Percentiles rank a stretch among this genome's conserved stretches.
Evolutionary conservation across 2,113 vertebrate genomes (phyloP).

Genomic region (Caretta caretta): DNA sequence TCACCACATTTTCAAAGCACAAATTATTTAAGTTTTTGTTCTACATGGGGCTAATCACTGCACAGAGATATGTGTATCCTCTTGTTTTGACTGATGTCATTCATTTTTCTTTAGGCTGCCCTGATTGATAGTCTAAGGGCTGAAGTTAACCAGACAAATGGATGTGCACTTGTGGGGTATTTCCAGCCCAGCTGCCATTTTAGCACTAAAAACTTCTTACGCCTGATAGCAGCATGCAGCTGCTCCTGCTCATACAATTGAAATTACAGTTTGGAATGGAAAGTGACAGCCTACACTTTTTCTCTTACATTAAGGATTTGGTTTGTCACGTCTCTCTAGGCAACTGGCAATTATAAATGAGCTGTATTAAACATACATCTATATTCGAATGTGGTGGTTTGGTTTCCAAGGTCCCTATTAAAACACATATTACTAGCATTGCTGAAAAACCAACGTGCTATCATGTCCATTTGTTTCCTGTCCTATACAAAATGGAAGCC

Average conservation of each 20-base stretch:
- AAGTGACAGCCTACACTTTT: constrained; percentile 69
- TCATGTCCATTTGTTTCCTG: not conserved
- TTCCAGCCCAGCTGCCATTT: constrained; percentile 80
- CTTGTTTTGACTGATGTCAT: constrained; percentile 83
- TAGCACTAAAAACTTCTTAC: constrained; percentile 68
- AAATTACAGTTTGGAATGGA: constrained; percentile 65
- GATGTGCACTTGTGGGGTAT: constrained; percentile 66
- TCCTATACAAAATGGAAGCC: not conserved
- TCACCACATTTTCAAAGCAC: constrained; percentile 83
- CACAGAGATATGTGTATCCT: constrained; percentile 70
- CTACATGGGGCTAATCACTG: constrained; percentile 75
- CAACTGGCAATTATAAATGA: constrained; percentile 61
- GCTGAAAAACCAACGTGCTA: constrained; percentile 39
- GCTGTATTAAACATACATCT: constrained; percentile 47
- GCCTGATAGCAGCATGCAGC: constrained; percentile 70
- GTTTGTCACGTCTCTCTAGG: constrained; percentile 35
- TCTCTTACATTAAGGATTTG: constrained; percentile 72
- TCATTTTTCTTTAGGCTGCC: constrained; percentile 72
- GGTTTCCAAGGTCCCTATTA: constrained; percentile 62
- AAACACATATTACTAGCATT: constrained; percentile 38
- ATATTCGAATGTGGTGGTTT: constrained; percentile 26
- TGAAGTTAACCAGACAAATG: constrained; percentile 79
- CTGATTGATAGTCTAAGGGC: constrained; percentile 76
- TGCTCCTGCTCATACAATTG: constrained; percentile 67
- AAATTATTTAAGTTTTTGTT: constrained; percentile 82